Evolutionary conservation across 1,140 invertebrate genomes (phyloP), one percentile per base, ranked within the genome.

Genomic region (Drosophila carrolli): DNA sequence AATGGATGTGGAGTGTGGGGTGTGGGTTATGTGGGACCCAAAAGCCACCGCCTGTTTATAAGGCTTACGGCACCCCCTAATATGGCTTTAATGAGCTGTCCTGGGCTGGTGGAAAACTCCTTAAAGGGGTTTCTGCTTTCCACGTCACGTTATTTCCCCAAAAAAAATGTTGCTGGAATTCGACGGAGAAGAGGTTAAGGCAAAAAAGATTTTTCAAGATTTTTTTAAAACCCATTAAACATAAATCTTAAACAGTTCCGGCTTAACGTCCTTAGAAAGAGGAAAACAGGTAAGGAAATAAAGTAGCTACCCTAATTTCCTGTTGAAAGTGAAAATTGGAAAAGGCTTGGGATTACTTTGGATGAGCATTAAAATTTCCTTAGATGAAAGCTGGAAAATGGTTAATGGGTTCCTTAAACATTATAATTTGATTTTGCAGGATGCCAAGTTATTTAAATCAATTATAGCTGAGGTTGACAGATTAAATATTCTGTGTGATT

Each of bases 1-100:
- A 37, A 38, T 14, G 37, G 51, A 5, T 19, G n/a, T 16, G 9
- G 19, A 14, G 2, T 1, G 14, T 13, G 10, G 41, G 29, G 2
- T 1, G 14, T 13, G 10, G 41, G 29, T n/a, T 27, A 51, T 44
- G 19, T 16, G 5, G 32, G 13, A 11, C 50, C 37, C 43, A 16
- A 58, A 59, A 67, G 61, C 48, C 53, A 23, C 72, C 29, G 60
- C 10, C 43, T 73, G 73, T 75, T 74, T 74, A 75, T 75, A 75
- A 59, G 66, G 67, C 73, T 67, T 73, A 73, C 38, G 35, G 44
- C 59, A 9, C 40, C 58, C 47, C 63, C 50, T 83, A 86, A 88
- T 82, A 79, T 65, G 79, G 57, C 83, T 83, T 79, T 86, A 88
- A 86, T 86, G 83, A 79, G 75, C 83, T 86, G 62, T 57, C 74